Percentiles rank a stretch among this genome's conserved stretches.
phyloP scores from a whole-genome alignment of 2,113 vertebrate genomes.

The Oncorhynchus keta region DNA sequence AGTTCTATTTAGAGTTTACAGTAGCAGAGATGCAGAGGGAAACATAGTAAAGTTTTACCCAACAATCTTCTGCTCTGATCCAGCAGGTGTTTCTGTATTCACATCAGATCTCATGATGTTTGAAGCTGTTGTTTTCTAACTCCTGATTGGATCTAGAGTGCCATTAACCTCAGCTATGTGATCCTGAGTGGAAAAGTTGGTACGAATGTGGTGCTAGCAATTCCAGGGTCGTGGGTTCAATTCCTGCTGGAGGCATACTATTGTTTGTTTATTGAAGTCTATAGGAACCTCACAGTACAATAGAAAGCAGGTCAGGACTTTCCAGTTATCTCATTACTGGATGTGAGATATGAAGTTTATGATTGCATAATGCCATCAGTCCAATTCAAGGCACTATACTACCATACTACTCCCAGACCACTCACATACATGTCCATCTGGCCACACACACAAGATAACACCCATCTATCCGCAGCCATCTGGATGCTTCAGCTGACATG shows the following conservation, averaged over 20 bases:
- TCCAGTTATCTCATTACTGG: not conserved
- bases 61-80: no score
- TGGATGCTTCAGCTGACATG: constrained; percentile 35
- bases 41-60: not conserved
- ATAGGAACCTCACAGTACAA: not conserved
- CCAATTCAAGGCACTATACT: not conserved
- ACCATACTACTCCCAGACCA: not conserved
- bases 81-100: no score
- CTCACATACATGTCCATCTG: constrained; percentile 13
- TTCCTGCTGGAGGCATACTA: not conserved
- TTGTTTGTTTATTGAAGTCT: not conserved
- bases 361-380: not conserved
- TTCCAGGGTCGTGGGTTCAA: no score
- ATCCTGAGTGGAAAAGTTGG: no score
- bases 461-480: constrained; percentile 27
- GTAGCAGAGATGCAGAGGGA: not conserved
- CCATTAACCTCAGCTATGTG: no score
- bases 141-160: no score
- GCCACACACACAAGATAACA: not conserved
- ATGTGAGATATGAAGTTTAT: not conserved
- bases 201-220: no score
- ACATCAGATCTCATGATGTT: no score
- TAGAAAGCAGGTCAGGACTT: not conserved
- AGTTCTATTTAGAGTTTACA: constrained; percentile 1
- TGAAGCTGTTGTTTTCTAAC: no score